Conservation (phyloP, 2,888 invertebrate genomes). For the Melinaea menophilus region DNA sequence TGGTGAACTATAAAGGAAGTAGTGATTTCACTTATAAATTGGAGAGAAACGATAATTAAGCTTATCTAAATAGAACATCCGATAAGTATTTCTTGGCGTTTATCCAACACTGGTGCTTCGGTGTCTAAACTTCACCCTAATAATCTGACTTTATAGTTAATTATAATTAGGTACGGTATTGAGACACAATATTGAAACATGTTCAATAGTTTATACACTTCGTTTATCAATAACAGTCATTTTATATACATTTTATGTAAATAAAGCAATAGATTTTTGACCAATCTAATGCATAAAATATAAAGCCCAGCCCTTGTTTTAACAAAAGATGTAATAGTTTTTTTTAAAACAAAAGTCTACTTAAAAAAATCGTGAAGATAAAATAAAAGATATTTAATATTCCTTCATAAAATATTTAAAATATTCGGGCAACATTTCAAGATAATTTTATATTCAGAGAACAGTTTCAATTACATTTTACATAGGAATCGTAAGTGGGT, state of each 20-base stretch:
- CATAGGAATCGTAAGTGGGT: slow-evolving; percentile 17
- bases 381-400: background rate
- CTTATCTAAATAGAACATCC: slow-evolving; percentile 2
- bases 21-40: too few species aligned
- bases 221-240: too few species aligned
- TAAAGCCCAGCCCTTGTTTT: too few species aligned
- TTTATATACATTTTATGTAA: too few species aligned
- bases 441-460: slow-evolving; percentile 22
- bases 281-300: too few species aligned
- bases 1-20: background rate
- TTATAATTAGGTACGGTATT: background rate
- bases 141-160: background rate
- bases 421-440: slow-evolving; percentile 11
- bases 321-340: too few species aligned
- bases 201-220: too few species aligned
- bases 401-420: slow-evolving; percentile 2
- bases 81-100: slow-evolving; percentile 5
- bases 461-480: slow-evolving; percentile 28
- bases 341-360: too few species aligned
- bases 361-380: too few species aligned
- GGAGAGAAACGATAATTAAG: background rate
- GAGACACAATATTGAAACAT: too few species aligned
- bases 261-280: too few species aligned
- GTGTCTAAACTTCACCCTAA: slow-evolving; percentile 4
- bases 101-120: background rate